Evolutionary conservation across 1,140 invertebrate species (phyloP).

Genomic region (Lasaia peninsularis): DNA sequence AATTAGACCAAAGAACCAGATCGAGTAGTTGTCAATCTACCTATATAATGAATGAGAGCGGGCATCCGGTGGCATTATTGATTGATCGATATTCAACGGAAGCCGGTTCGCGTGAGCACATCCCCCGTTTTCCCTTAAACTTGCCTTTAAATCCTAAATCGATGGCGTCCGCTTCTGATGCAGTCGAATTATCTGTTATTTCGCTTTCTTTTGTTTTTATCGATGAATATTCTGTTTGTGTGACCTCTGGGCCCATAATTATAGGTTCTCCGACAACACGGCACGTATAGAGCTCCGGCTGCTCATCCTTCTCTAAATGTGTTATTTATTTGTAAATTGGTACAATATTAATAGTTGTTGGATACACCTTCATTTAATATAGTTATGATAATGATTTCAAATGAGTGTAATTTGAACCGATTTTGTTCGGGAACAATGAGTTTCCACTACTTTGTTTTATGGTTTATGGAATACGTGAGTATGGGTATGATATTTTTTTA

Average conservation of each 20-base stretch:
- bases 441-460: conserved; percentile 28
- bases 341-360: conserved; percentile 62
- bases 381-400: conserved; percentile 61
- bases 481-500: neutral
- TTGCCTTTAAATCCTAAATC: conserved; percentile 54
- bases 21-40: conserved; percentile 38
- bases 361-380: conserved; percentile 72
- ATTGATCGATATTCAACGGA: conserved; percentile 51
- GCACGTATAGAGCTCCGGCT: conserved; percentile 46
- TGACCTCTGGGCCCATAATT: conserved; percentile 72
- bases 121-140: conserved; percentile 52
- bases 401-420: conserved; percentile 60
- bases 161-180: conserved; percentile 50
- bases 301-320: conserved; percentile 61
- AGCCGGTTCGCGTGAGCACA: conserved; percentile 58
- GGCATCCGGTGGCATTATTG: conserved; percentile 47
- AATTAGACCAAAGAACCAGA: conserved; percentile 44
- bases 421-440: conserved; percentile 20
- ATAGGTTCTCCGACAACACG: conserved; percentile 45
- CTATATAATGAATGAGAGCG: conserved; percentile 41
- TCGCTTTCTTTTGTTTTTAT: conserved; percentile 70
- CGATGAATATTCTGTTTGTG: conserved; percentile 53
- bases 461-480: conserved; percentile 17
- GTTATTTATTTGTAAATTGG: conserved; percentile 74
- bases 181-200: conserved; percentile 65